Evolutionary conservation across 2,888 invertebrate genomes (phyloP), one percentile per base, ranked within the genome.

Genomic region (Mermis nigrescens): DNA sequence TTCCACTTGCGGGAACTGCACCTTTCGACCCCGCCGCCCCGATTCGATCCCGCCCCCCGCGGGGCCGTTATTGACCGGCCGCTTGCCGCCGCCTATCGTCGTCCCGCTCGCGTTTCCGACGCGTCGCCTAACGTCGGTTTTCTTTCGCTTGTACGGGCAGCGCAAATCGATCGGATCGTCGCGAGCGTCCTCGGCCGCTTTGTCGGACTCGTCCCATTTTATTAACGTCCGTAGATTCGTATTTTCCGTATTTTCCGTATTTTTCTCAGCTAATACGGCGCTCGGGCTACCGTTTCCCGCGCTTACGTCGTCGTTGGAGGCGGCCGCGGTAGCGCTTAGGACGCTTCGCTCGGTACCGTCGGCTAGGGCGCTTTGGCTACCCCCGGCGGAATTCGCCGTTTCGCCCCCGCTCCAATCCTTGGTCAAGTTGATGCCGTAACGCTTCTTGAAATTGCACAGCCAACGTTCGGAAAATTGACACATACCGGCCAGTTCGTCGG

Each of bases 401-500:
- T 38, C 38, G 38, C 12, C 38, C n/a, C 24, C 51, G 29, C 7
- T 53, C 46, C 57, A 46, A n/a, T 57, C 57, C 29, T 57, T 57
- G 24, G 38, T 46, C n/a, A 57, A 26, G 29, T 46, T 28, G 31
- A 58, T 58, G 51, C 19, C 22, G 59, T 58, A 63, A 46, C 68
- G 60, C 58, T 64, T 64, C 58, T 68, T 68, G 63, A 68, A 68
- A 59, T 68, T 68, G 62, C 59, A 60, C 55, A 68, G 63, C 68
- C 68, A 68, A 29, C 68, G 59, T 55, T 68, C 68, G 46, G 62
- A 62, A 62, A 67, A 67, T 61, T 68, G 67, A 52, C 67, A 66
- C 61, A 62, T 64, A 28, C 64, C 62, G 24, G 51, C 55, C 45
- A 57, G 48, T 56, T 54, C 55, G 32, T 57, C 55, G 29, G 45